Conservation (phyloP, 2,797 vertebrate genomes). For the Petrocephalus sullivani region DNA sequence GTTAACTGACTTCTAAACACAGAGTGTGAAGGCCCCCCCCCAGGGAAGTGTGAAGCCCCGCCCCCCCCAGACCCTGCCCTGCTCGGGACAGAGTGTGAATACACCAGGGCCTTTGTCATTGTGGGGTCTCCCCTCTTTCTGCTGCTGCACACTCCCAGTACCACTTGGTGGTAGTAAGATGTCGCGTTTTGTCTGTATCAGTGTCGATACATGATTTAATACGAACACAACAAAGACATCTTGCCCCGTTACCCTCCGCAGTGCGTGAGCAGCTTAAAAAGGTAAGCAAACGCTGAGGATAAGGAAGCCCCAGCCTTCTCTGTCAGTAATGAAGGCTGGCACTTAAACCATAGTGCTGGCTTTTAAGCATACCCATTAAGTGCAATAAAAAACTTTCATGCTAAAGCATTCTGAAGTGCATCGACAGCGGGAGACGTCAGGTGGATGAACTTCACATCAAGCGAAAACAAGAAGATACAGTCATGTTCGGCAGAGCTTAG, state of each 20-base stretch:
- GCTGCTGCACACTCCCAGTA: background rate
- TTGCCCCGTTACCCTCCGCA: background rate
- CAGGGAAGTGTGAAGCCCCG: background rate
- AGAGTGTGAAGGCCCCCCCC: background rate
- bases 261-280: background rate
- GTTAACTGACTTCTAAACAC: background rate
- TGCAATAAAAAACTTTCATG: background rate
- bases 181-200: background rate
- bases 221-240: background rate
- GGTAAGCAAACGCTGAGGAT: background rate
- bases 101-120: background rate
- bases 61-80: background rate
- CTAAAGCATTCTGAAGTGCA: background rate
- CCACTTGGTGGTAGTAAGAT: background rate
- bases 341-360: background rate
- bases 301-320: background rate
- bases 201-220: background rate
- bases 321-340: background rate
- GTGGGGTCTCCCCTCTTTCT: background rate
- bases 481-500: background rate
- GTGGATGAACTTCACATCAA: background rate
- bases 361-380: conserved; percentile 16
- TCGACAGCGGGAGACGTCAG: background rate
- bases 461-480: background rate
- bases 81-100: background rate